Base-by-base conservation (phyloP, 1,140 invertebrate species). In the Drosophila novamexicana region DNA sequence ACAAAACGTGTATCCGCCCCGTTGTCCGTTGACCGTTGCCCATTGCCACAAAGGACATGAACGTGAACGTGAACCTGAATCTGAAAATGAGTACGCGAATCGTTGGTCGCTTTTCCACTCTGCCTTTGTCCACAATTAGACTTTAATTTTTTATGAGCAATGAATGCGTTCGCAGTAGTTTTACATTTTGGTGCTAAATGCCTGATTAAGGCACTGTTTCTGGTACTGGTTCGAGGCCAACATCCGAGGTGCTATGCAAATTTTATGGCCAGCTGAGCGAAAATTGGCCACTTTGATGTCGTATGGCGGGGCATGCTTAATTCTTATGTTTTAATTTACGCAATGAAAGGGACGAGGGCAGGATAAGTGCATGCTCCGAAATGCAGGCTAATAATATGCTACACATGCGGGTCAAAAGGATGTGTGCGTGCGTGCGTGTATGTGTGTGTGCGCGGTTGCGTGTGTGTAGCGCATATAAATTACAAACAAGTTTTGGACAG, bases 111-210 rank as follows among this genome's bases (percentile, higher is more conserved):
- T 44, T 29, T 22, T 29, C 22, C 22, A 29, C 5, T 29, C n/a
- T 37, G 39, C 49, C 36, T 57, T 53, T 63, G 66, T 64, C 67
- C 66, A 79, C 84, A 86, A 89, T 86, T 86, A 77, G 84, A 80
- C 65, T 89, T 89, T 68, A 79, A 86, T 86, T 86, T 86, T 86
- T 86, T 89, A 86, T 86, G 84, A 86, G 83, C 83, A 83, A 77
- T 77, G 83, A 86, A 89, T 88, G 79, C 76, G 82, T 77, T 79
- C 65, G 66, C 75, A 77, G 71, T 71, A 77, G 68, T 86, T 79
- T 79, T 76, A 72, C 72, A 82, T 86, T 86, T 82, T 79, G 72
- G 84, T 88, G 82, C 79, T 82, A 88, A 86, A 88, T 86, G 77
- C 84, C 79, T 89, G 83, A 86, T 89, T 89, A 83, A 79, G 73